Base-by-base conservation (phyloP, 2,113 vertebrate species). In the Triplophysa siluroides region DNA sequence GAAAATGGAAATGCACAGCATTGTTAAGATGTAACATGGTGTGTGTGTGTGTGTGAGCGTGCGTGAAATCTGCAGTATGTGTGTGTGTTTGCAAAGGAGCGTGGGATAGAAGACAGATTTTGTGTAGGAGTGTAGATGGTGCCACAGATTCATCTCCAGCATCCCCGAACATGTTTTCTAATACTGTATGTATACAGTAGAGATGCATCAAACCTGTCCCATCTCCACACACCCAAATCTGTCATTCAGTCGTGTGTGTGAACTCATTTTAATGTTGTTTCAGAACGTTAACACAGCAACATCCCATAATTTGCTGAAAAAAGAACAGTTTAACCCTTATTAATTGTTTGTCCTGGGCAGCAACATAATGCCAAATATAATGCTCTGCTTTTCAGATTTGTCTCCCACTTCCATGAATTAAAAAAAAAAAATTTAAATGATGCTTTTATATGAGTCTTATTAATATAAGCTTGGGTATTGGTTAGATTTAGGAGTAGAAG, bases 261-360 rank as follows among this genome's bases (percentile, higher is more conserved):
- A 62, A 8, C 16, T 62, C 72, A 75, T 74, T 75, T 74, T 62
- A 56, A 60, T 73, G 70, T 73, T 19, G 6, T 38, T 1, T 61
- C 21, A 41, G 18, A 38, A 21, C 23, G 21, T 38, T 61, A 74
- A 74, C 71, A 24, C 13, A 14, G 7, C 33, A 61, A 52, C 69
- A 58, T 72, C 10, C 50, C 70, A 56, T 72, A 21, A 56, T 56
- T 21, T 23, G 24, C 50, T 8, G 18, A 56, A 29, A 18, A 52
- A 71, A 7, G 33, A 71, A 4, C 45, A 52, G 47, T 70, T 70
- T 54, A 52, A 19, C 23, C 23, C 3, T 0, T 43, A 8, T 43
- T 43, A 43, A 43, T 43, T 43, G 41, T 10, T 43, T 43, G 7
- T 43, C 10, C 41, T 43, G 10, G 10, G 41, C 41, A 43, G 41